A percentile compares a stretch with the other conserved stretches of the same genome.
phyloP scores from a whole-genome alignment of 2,113 vertebrate genomes.

The Zootoca vivipara region DNA sequence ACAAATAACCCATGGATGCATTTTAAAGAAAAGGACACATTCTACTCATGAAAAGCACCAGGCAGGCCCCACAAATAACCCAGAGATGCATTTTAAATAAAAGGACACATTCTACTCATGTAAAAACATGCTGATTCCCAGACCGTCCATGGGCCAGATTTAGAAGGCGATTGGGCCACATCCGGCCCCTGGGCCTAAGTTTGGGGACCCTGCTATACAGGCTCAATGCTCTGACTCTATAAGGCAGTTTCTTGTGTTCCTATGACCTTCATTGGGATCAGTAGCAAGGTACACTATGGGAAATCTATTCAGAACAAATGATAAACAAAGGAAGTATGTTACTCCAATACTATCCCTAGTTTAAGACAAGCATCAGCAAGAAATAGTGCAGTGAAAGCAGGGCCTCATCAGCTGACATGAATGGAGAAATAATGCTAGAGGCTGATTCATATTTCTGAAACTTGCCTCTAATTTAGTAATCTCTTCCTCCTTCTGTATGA shows the following conservation, averaged over 20 bases:
- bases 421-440: background rate
- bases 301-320: background rate
- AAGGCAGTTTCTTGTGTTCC: background rate
- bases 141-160: too few relatives aligned
- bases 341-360: background rate
- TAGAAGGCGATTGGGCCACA: too few relatives aligned
- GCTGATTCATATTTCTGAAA: background rate
- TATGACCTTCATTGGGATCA: constrained; percentile 33
- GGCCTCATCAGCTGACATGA: background rate
- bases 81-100: too few relatives aligned
- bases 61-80: too few relatives aligned
- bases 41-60: too few relatives aligned
- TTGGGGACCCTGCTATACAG: too few relatives aligned
- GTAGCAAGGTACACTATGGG: background rate
- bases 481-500: background rate
- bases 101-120: too few relatives aligned
- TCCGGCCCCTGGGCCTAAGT: too few relatives aligned
- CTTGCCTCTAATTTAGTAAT: background rate
- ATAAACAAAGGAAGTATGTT: background rate
- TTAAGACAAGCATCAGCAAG: background rate
- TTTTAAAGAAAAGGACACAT: too few relatives aligned
- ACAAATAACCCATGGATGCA: too few relatives aligned
- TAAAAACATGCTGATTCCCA: too few relatives aligned
- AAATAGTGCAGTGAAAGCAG: background rate
- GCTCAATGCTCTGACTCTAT: background rate